phyloP scores from a whole-genome alignment of 2,113 vertebrate species.

The Tapirus terrestris region DNA sequence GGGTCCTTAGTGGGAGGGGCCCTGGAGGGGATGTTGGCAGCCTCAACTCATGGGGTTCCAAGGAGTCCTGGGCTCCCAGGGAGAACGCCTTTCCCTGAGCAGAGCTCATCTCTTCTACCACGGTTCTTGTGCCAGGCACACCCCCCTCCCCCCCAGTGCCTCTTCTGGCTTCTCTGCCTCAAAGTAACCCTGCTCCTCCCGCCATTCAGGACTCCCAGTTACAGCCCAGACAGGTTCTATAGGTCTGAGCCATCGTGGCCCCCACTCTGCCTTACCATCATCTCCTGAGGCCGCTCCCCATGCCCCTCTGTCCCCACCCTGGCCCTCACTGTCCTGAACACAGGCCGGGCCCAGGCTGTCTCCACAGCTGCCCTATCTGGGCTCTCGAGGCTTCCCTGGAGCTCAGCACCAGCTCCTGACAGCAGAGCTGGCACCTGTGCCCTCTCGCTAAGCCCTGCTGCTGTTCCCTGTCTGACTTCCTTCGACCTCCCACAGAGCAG shows the following conservation, averaged over 20 bases:
- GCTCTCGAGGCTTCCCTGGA: neutral
- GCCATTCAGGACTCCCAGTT: neutral
- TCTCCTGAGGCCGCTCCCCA: neutral
- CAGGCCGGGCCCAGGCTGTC: neutral
- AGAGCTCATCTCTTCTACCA: neutral
- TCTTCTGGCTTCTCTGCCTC: neutral
- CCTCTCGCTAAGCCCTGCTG: neutral
- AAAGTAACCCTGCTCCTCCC: neutral
- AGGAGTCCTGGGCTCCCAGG: neutral
- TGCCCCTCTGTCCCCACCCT: neutral
- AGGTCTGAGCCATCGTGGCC: neutral
- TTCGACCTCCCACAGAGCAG: constrained; percentile 75
- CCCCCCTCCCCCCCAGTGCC: neutral
- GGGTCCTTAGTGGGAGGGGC: neutral
- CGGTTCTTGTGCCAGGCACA: neutral
- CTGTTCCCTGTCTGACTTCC: neutral
- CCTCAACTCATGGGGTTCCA: neutral
- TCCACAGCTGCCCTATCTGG: neutral
- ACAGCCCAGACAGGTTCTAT: neutral
- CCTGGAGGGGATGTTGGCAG: too few relatives aligned
- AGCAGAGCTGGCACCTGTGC: neutral
- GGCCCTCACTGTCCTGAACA: neutral
- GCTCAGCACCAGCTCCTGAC: neutral
- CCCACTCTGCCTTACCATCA: neutral
- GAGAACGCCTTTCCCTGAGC: neutral